Evolutionary conservation across 23 tunicate genomes (phyloP), one percentile per base, ranked within the genome.

Genomic region (Trididemnum miniatum): DNA sequence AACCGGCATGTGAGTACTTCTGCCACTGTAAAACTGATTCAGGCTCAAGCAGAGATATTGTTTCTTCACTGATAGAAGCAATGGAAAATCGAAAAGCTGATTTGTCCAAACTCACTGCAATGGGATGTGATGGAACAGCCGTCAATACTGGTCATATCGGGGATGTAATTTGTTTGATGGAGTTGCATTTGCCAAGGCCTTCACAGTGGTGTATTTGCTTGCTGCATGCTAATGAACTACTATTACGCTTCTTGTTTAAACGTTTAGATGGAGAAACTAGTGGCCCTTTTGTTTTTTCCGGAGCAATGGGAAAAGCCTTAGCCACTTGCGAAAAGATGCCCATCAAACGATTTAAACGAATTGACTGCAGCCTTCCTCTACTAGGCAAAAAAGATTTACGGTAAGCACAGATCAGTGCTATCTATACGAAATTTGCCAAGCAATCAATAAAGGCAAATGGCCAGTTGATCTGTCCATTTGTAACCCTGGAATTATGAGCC

Each of bases 401-500:
- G 28, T 37, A 24, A 73, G 59, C 79, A 73, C 79, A 37, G 79
- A 73, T 73, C 79, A 73, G 30, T 59, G 5, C 2, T 73, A 73
- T 39, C 31, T 73, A 20, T 40, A 22, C 29, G 59, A 73, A 73
- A 73, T 73, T 2, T 73, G 79, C 31, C 5, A 73, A 37, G 32
- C 32, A 3, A 24, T 73, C 29, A 39, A 5, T 2, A 73, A 23
- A 38, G 59, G 59, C 5, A 23, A 73, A 73, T 73, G 79, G 20
- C 2, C 29, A 3, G 38, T 39, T 73, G 79, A 73, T 73, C 79
- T 73, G 59, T 23, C 79, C 5, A 3, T 73, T 20, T 59, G 30
- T 7, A 73, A 73, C 59, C 29, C 79, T 9, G 79, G 31, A 9
- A 26, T 37, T 39, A 37, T 73, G 79, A 73, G 38, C 59, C 59